Percentiles rank a stretch among this genome's conserved stretches.
Conservation (phyloP, 2,113 vertebrate genomes). For the Caranx melampygus region DNA sequence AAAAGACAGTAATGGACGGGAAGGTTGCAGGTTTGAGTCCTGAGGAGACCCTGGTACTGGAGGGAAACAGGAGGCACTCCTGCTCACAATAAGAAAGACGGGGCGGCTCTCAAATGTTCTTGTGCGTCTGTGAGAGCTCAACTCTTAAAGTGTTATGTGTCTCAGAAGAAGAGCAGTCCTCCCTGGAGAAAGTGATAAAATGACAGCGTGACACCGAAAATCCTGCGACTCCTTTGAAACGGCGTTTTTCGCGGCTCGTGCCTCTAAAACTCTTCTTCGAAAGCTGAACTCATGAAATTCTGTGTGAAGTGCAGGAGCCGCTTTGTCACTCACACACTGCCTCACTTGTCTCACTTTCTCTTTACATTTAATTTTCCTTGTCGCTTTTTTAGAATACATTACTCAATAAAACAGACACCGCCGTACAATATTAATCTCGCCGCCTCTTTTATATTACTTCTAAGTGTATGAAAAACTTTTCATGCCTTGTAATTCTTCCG, state of each 20-base stretch:
- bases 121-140: conserved; percentile 19
- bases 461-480: background rate
- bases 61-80: background rate
- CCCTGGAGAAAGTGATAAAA: conserved; percentile 26
- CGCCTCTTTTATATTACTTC: background rate
- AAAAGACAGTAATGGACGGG: background rate
- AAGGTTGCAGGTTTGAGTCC: conserved; percentile 11
- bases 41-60: background rate
- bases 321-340: background rate
- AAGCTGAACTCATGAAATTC: conserved; percentile 34
- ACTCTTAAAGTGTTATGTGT: conserved; percentile 11
- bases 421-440: conserved; percentile 10
- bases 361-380: conserved; percentile 16
- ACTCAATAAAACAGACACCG: background rate
- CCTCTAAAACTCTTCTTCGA: conserved; percentile 28
- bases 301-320: conserved; percentile 27
- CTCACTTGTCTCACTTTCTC: background rate
- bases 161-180: conserved; percentile 5
- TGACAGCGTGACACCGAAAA: conserved; percentile 20
- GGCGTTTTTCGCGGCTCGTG: conserved; percentile 11
- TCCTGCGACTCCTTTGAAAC: conserved; percentile 25
- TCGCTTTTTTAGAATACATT: background rate
- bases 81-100: background rate
- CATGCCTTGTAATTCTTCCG: background rate
- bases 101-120: conserved; percentile 3